Conservation (phyloP, 2,888 invertebrate species). For the Meiosimyza decipiens region DNA sequence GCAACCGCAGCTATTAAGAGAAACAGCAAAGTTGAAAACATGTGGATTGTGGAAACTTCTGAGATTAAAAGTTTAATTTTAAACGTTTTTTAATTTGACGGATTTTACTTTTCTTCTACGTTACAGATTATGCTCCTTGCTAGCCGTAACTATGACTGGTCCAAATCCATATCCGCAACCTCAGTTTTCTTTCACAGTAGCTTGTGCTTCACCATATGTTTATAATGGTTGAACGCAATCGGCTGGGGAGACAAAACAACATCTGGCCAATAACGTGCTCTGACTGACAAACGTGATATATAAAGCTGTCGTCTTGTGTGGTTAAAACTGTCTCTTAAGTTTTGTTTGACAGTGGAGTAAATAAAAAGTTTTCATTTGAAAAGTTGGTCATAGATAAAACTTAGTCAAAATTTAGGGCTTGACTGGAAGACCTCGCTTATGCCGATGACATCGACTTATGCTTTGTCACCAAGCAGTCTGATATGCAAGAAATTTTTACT, state of each 20-base stretch:
- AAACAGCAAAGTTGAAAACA: neutral
- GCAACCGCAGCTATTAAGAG: neutral
- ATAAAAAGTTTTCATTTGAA: no score
- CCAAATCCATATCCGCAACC: conserved; percentile 3
- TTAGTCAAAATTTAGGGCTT: no score
- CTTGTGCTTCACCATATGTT: conserved; percentile 14
- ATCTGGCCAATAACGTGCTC: conserved; percentile 19
- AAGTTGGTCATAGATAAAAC: no score
- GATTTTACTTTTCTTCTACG: neutral
- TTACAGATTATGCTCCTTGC: neutral
- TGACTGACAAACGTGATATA: neutral
- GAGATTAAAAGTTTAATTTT: conserved; percentile 6
- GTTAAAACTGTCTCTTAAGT: no score
- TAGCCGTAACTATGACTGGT: neutral
- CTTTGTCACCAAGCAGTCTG: no score
- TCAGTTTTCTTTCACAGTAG: conserved; percentile 19
- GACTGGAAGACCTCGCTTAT: no score
- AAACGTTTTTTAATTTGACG: neutral
- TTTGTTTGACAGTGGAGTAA: no score
- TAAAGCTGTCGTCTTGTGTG: neutral
- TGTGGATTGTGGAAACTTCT: neutral
- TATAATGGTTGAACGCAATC: conserved; percentile 11
- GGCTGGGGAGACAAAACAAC: neutral
- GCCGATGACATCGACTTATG: no score
- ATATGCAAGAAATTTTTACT: no score